A percentile compares a stretch with the other conserved stretches of the same genome.
phyloP scores from a whole-genome alignment of 2,888 invertebrate species.

The Drosophila pseudotalamancana region DNA sequence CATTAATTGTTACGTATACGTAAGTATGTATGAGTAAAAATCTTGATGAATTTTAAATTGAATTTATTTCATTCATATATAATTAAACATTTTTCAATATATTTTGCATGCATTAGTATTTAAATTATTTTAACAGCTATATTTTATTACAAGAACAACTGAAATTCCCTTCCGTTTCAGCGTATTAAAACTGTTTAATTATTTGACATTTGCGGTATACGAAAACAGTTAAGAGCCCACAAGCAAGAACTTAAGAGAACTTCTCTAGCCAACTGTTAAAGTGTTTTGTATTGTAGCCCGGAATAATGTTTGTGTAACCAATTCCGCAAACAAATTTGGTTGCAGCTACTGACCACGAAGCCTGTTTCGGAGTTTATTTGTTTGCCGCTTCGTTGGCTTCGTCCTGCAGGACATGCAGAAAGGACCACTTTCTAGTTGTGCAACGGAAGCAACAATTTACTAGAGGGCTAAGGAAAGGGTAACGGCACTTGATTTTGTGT shows the following conservation, averaged over 20 bases:
- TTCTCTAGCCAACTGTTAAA: neutral
- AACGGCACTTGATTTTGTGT: no score
- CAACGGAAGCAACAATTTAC: neutral
- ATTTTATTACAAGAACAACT: no score
- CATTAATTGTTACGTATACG: no score
- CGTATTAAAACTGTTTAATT: constrained; percentile 3
- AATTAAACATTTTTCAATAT: no score
- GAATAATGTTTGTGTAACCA: neutral
- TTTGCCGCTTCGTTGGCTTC: constrained; percentile 7
- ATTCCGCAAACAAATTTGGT: neutral
- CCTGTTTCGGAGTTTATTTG: neutral
- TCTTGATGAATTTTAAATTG: no score
- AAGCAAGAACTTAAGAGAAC: neutral
- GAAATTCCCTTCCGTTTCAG: no score
- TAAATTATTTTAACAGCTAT: no score
- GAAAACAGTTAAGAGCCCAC: neutral
- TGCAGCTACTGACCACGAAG: neutral
- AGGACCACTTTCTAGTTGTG: constrained; percentile 5
- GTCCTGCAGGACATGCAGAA: constrained; percentile 2
- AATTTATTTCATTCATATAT: no score
- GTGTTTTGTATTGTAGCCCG: constrained; percentile 4
- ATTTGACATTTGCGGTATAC: neutral
- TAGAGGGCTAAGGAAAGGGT: no score
- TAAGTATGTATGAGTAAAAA: no score
- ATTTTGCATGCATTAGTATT: no score